phyloP scores from a whole-genome alignment of 2,797 vertebrate species.

The Chromis chromis region DNA sequence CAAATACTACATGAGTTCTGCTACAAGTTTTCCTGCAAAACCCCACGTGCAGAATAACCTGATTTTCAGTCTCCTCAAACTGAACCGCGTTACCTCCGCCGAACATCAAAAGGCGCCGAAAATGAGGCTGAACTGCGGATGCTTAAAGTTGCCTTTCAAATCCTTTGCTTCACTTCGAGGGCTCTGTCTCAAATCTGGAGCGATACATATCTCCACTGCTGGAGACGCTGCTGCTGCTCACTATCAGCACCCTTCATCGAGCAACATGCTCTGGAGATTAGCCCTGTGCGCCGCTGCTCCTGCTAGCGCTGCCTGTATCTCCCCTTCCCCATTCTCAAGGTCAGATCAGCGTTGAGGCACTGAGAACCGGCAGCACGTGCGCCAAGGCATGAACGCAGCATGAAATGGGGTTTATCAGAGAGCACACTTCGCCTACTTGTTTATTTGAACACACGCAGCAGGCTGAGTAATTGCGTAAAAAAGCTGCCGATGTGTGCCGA shows the following conservation, averaged over 20 bases:
- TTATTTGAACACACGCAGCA: slow-evolving; percentile 64
- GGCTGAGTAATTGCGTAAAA: slow-evolving; percentile 65
- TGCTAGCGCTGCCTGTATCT: slow-evolving; percentile 50
- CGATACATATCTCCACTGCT: slow-evolving; percentile 66
- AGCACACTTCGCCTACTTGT: slow-evolving; percentile 49
- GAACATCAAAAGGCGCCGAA: slow-evolving; percentile 40
- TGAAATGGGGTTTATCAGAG: slow-evolving; percentile 59
- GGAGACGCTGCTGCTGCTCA: slow-evolving; percentile 58
- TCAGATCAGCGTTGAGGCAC: slow-evolving; percentile 56
- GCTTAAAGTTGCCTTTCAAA: slow-evolving; percentile 56
- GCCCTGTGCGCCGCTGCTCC: slow-evolving; percentile 55
- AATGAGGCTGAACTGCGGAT: slow-evolving; percentile 47
- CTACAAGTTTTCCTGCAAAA: background rate
- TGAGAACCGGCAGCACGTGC: slow-evolving; percentile 10
- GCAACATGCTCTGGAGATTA: slow-evolving; percentile 74
- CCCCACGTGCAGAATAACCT: background rate
- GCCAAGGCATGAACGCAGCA: slow-evolving; percentile 48
- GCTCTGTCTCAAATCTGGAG: slow-evolving; percentile 67
- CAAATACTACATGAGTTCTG: background rate
- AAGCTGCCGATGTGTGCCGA: slow-evolving; percentile 66
- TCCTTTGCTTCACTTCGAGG: slow-evolving; percentile 59
- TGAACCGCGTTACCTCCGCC: slow-evolving; percentile 19
- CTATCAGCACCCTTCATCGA: slow-evolving; percentile 73
- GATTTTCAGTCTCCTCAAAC: slow-evolving; percentile 9
- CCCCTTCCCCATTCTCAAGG: slow-evolving; percentile 71